Conservation (phyloP, 2,113 vertebrate genomes). For the Corynorhinus townsendii region DNA sequence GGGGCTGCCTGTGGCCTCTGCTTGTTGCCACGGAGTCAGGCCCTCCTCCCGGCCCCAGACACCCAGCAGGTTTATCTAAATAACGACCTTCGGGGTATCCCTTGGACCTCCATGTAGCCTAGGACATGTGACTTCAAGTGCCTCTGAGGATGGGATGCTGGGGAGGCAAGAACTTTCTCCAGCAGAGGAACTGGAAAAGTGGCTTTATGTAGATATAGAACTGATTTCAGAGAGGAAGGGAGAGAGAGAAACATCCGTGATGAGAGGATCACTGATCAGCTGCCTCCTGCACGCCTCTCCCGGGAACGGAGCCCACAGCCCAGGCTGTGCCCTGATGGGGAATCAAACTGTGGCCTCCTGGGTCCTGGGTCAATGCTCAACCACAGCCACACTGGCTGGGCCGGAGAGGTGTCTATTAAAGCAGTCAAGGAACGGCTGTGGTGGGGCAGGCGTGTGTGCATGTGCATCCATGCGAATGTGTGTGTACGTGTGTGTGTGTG, state of each 20-base stretch:
- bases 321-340: too few species aligned
- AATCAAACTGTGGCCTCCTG: too few species aligned
- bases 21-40: rapidly evolving
- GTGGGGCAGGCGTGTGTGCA: background rate
- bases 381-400: too few species aligned
- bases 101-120: rapidly evolving
- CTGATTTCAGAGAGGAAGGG: too few species aligned
- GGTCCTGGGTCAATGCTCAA: too few species aligned
- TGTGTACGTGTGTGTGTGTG: rapidly evolving
- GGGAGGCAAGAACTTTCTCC: background rate
- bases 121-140: rapidly evolving
- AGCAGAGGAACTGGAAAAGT: background rate
- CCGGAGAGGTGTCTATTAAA: too few species aligned
- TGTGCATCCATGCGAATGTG: rapidly evolving
- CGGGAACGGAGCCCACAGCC: too few species aligned
- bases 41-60: rapidly evolving
- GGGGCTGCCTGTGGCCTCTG: background rate
- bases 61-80: background rate
- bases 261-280: too few species aligned
- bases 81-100: rapidly evolving
- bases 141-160: rapidly evolving
- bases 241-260: too few species aligned
- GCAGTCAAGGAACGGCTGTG: rapidly evolving
- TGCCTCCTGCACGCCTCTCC: too few species aligned
- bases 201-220: too few species aligned